phyloP scores from a whole-genome alignment of 2,797 vertebrate species.

The Rallus crepitans region DNA sequence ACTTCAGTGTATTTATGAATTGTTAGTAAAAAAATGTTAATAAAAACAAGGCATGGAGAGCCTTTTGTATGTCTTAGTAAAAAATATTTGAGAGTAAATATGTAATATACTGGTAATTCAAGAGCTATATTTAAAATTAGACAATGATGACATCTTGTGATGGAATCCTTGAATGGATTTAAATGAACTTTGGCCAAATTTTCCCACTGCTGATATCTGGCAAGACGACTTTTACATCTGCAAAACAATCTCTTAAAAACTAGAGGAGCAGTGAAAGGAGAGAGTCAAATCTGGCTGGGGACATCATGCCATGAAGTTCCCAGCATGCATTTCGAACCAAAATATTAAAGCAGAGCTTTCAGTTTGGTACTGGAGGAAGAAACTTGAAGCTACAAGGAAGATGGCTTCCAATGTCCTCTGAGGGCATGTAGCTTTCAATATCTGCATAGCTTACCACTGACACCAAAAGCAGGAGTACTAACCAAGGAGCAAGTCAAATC shows the following conservation, averaged over 20 bases:
- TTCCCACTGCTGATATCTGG: not conserved
- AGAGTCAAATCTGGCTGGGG: not conserved
- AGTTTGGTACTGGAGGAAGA: not conserved
- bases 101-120: not conserved
- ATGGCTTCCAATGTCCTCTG: not conserved
- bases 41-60: no score
- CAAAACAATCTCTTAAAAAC: not conserved
- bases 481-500: not conserved
- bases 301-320: not conserved
- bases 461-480: not conserved
- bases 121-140: not conserved
- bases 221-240: not conserved
- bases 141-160: conserved; percentile 20
- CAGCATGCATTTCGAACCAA: not conserved
- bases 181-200: not conserved
- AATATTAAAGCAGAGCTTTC: not conserved
- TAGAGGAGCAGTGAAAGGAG: not conserved
- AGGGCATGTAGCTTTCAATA: not conserved
- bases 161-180: conserved; percentile 17
- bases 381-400: not conserved
- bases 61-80: not conserved
- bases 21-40: not conserved
- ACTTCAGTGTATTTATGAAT: not conserved
- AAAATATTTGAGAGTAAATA: not conserved
- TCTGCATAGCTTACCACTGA: not conserved